Percentiles rank a stretch among this genome's conserved stretches.
Evolutionary conservation across 2,888 invertebrate genomes (phyloP).

Genomic region (Rhamnusium bicolor): DNA sequence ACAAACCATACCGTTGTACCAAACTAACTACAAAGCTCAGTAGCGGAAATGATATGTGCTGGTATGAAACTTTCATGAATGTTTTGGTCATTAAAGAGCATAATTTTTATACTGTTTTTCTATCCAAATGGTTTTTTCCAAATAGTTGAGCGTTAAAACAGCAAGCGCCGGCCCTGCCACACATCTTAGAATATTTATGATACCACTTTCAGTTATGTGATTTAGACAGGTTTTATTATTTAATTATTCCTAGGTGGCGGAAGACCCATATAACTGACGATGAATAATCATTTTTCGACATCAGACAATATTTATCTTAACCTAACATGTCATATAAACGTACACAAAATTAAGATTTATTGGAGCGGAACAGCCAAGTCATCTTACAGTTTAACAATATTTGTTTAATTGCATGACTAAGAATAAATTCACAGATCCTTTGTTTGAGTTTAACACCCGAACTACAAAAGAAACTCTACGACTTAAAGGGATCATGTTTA

Average conservation of each 20-base stretch:
- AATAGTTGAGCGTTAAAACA: too few relatives aligned
- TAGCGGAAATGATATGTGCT: too few relatives aligned
- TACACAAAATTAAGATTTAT: conserved; percentile 15
- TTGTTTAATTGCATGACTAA: conserved; percentile 18
- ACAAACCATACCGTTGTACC: too few relatives aligned
- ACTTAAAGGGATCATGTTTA: conserved; percentile 29
- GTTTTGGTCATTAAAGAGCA: too few relatives aligned
- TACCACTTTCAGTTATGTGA: not conserved
- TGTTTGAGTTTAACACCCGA: conserved; percentile 3
- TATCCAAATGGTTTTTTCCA: too few relatives aligned
- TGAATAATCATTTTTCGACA: not conserved
- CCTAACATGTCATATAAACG: not conserved
- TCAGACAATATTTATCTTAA: conserved; percentile 3
- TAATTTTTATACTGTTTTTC: too few relatives aligned
- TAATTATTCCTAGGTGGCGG: not conserved
- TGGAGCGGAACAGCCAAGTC: conserved; percentile 10
- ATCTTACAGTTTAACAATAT: conserved; percentile 7
- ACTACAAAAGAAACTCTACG: not conserved
- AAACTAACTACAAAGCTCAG: too few relatives aligned
- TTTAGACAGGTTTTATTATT: not conserved
- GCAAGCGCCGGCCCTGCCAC: too few relatives aligned
- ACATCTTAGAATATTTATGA: too few relatives aligned
- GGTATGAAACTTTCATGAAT: too few relatives aligned
- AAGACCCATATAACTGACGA: not conserved
- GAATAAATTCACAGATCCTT: not conserved